Base-by-base conservation (phyloP, 92 coral and sea anemone genomes). In the Zoanthus sociatus region DNA sequence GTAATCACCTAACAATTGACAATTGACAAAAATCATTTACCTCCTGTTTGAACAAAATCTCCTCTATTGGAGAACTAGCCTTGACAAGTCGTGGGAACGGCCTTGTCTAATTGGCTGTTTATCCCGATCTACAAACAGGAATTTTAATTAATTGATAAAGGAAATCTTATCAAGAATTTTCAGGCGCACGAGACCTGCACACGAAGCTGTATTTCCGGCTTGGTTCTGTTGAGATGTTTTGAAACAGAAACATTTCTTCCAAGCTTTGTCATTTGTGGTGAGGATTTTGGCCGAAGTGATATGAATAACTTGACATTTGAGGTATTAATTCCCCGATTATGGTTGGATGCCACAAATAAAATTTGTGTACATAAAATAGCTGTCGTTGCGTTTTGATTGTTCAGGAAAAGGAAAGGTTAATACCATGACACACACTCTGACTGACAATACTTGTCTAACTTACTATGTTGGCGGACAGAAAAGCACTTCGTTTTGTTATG, bases 61-160 rank as follows among this genome's bases (percentile, higher is more conserved):
- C 92, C 84, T 69, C 92, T 88, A 94, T 92, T 92, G 95, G 93
- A 82, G 92, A 86, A 70, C 37, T 78, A 71, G 55, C 77, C 77
- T 44, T 92, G 97, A 94, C 97, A 94, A 94, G 89, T 83, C 97
- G 97, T 94, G 97, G 97, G 97, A 94, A 92, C 93, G 81, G 84
- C 61, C 83, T 53, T 31, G 45, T 85, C 77, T 88, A 82, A 94
- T 94, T 94, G 97, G 97, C 90, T 87, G 64, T 61, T 83, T 81
- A 47, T 81, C 66, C 73, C 75, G 20, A 81, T 81, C 85, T 66
- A n/a, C 60, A 81, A 81, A 81, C 73, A 81, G 56, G 85, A 81
- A 81, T 81, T 81, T 81, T 47, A 81, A 81, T 81, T 81, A 81
- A 81, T 75, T 81, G 85, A 81, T 81, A 81, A 81, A 81, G 46